Percentiles rank a stretch among this genome's conserved stretches.
phyloP scores from a whole-genome alignment of 2,797 vertebrate genomes.

The Peromyscus aztecus region DNA sequence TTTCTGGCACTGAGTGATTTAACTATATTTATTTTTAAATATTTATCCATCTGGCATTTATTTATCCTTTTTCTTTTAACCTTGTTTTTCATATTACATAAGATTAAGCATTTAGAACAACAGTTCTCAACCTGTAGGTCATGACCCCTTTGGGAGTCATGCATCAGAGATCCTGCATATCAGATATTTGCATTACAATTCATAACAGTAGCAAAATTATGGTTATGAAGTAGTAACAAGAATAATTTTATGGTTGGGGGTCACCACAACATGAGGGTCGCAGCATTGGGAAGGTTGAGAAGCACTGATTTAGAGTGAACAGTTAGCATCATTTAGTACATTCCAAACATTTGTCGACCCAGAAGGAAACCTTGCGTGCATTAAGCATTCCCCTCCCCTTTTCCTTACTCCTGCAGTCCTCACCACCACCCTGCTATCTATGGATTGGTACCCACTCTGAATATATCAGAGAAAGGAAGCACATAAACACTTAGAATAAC shows the following conservation, averaged over 20 bases:
- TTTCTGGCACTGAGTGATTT: slow-evolving; percentile 52
- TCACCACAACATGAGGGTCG: neutral
- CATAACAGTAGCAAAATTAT: neutral
- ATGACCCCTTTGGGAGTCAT: neutral
- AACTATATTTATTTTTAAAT: slow-evolving; percentile 53
- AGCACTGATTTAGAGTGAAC: neutral
- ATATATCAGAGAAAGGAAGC: slow-evolving; percentile 32
- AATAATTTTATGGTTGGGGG: neutral
- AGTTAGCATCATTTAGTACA: slow-evolving; percentile 21
- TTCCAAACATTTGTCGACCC: slow-evolving; percentile 8
- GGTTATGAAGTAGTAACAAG: neutral
- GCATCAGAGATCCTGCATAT: neutral
- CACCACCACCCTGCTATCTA: neutral
- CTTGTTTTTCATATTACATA: slow-evolving; percentile 40
- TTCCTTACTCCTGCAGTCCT: neutral
- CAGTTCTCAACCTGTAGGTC: neutral
- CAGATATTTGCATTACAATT: neutral
- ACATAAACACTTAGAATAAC: neutral
- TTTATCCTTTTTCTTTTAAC: slow-evolving; percentile 46
- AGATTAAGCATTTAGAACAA: slow-evolving; percentile 39
- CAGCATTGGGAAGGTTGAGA: neutral
- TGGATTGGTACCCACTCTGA: slow-evolving; percentile 19
- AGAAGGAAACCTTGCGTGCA: neutral
- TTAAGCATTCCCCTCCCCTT: neutral
- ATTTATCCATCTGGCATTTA: slow-evolving; percentile 52